These are phyloP conservation scores for Zapornia atra DNA, from an alignment of 2,113 vertebrate genomes.

Conservation along the genomic window DNA sequence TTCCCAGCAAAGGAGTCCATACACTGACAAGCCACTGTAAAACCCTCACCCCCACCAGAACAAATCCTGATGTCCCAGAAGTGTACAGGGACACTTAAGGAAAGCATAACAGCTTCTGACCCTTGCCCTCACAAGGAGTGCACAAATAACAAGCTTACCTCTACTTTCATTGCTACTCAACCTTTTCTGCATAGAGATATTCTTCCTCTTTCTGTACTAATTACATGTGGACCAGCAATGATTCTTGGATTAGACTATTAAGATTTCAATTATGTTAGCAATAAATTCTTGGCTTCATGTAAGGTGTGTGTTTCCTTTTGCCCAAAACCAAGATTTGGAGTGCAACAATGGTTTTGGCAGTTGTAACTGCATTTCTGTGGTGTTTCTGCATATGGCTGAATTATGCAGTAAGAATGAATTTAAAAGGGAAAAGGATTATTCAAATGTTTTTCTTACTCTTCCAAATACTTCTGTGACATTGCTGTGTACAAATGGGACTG, in stretches of 20 bases:
- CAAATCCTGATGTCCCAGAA: neutral
- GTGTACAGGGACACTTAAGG: neutral
- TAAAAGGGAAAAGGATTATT: neutral
- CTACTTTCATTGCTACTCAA: neutral
- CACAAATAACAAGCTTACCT: neutral
- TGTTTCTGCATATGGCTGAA: neutral
- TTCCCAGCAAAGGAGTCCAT: neutral
- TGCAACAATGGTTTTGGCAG: neutral
- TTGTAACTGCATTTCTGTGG: neutral
- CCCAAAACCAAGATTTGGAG: neutral
- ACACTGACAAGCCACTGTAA: neutral
- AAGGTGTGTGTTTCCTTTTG: neutral
- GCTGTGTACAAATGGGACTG: neutral
- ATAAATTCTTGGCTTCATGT: neutral
- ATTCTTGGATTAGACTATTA: neutral
- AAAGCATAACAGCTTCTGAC: neutral
- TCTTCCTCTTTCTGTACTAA: neutral
- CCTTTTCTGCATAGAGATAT: neutral
- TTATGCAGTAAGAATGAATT: neutral
- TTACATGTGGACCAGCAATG: neutral
- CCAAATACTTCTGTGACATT: neutral
- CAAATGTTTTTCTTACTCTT: neutral
- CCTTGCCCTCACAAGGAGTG: neutral
- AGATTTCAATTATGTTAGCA: neutral
- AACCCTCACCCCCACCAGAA: neutral